Base-by-base conservation (phyloP, 2,113 vertebrate species). In the Eolophus roseicapilla region DNA sequence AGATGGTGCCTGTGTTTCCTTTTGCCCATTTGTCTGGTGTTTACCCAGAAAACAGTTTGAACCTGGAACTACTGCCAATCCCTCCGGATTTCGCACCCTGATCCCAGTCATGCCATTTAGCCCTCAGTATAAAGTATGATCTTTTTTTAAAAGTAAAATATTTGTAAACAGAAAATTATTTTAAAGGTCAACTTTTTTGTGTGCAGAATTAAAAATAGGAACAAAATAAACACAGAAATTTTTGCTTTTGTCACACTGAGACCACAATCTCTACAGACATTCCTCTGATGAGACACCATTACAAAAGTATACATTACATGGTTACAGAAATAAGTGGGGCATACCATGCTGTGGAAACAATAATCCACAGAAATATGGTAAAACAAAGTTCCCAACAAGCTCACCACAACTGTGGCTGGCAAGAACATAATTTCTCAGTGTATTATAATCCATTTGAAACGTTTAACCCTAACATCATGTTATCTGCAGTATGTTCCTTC, bases 221-320 rank as follows among this genome's bases (percentile, higher is more conserved):
- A 77, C 25, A 78, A 86, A 93, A 75, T 41, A 89, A 94, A 94
- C 46, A 82, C 11, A 47, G 55, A 75, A 52, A 50, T 76, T 31
- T 80, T 82, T 89, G 62, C 81, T 86, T 95, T 93, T 91, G 74
- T 91, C 77, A 89, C 82, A 43, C 13, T 31, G 59, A 93, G 86
- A 79, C 88, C 86, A 82, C 86, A 84, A 68, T 94, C 90, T 88
- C 82, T 95, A 86, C 86, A 96, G 88, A 86, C 91, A 93, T 93
- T 94, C 67, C 77, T 91, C 62, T 76, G 73, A 71, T 43, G 55
- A 71, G 73, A 94, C 76, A 55, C 57, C 2, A 2, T 86, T 76
- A 89, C 91, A 73, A 12, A 79, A 94, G 83, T 86, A 76, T 73
- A 89, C 70, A 53, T 91, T 82, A 60, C 44, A 73, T 57, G 70